Evolutionary conservation across 2,113 vertebrate genomes (phyloP).

Genomic region (Choloepus hoffmanni): DNA sequence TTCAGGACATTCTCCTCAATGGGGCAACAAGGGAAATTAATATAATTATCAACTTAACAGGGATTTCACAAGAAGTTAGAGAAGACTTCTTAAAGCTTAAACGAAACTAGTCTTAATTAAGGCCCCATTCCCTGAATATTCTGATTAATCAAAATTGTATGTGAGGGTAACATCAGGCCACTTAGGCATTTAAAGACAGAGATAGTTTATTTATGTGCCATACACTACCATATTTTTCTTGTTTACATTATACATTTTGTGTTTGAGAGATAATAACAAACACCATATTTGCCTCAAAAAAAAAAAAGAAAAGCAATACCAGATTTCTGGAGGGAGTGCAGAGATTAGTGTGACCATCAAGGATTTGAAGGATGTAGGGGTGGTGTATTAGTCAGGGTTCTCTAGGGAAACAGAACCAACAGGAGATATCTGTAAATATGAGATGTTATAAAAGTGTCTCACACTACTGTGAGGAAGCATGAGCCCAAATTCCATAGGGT

Average conservation of each 20-base stretch:
- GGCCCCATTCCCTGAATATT: not conserved
- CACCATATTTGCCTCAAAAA: not conserved
- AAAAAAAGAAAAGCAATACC: too few species aligned
- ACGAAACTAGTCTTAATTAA: constrained; percentile 4
- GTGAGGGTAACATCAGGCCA: not conserved
- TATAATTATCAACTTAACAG: not conserved
- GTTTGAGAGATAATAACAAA: not conserved
- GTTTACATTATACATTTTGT: not conserved
- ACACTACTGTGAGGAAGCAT: too few species aligned
- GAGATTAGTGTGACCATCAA: too few species aligned
- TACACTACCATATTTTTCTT: not conserved
- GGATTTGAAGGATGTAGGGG: too few species aligned
- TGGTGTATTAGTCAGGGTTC: too few species aligned
- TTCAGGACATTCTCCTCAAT: not conserved
- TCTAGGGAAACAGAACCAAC: too few species aligned
- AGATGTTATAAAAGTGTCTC: too few species aligned
- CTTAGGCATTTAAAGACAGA: constrained; percentile 6
- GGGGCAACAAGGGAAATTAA: not conserved
- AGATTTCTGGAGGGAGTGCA: too few species aligned
- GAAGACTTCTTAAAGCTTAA: not conserved
- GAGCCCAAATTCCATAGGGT: too few species aligned
- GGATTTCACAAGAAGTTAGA: constrained; percentile 7
- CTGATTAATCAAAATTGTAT: not conserved
- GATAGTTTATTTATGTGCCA: not conserved
- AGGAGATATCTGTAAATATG: too few species aligned